Percentiles rank a stretch among this genome's conserved stretches.
Conservation (phyloP, 2,797 vertebrate species). For the Arnoldichthys spilopterus region DNA sequence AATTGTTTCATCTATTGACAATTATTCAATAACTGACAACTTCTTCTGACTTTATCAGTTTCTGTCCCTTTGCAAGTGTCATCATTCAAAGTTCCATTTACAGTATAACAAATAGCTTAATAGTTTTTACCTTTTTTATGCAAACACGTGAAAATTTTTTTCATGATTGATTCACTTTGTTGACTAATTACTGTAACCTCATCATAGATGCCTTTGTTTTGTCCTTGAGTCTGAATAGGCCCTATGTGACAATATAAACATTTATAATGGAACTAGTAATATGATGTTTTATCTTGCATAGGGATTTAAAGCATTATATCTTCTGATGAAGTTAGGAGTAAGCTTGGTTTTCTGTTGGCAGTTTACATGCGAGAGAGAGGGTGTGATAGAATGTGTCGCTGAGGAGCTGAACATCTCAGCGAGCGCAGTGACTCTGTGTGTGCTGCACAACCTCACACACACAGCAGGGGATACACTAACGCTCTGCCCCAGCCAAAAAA, state of each 20-base stretch:
- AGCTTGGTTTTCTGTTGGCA: constrained; percentile 59
- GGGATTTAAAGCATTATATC: not conserved
- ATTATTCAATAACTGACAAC: no score
- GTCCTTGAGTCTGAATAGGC: not conserved
- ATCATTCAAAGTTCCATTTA: no score
- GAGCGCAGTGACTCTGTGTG: constrained; percentile 78
- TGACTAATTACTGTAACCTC: not conserved
- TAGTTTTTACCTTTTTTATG: not conserved
- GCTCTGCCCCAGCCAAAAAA: constrained; percentile 78
- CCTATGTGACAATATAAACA: not conserved
- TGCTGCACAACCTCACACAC: constrained; percentile 84
- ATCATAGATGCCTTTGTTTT: not conserved
- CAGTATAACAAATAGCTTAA: no score
- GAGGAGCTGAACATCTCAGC: constrained; percentile 78
- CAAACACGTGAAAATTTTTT: not conserved
- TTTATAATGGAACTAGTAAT: not conserved
- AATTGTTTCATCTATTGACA: no score
- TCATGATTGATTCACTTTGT: not conserved
- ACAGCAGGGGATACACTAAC: constrained; percentile 75
- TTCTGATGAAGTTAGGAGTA: not conserved
- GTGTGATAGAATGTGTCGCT: constrained; percentile 79
- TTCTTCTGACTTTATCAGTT: no score
- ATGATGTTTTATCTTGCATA: not conserved
- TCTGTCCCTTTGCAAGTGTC: no score
- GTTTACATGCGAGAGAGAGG: constrained; percentile 88